phyloP scores from a whole-genome alignment of 2,888 invertebrate species.

The Heliconius cydno region DNA sequence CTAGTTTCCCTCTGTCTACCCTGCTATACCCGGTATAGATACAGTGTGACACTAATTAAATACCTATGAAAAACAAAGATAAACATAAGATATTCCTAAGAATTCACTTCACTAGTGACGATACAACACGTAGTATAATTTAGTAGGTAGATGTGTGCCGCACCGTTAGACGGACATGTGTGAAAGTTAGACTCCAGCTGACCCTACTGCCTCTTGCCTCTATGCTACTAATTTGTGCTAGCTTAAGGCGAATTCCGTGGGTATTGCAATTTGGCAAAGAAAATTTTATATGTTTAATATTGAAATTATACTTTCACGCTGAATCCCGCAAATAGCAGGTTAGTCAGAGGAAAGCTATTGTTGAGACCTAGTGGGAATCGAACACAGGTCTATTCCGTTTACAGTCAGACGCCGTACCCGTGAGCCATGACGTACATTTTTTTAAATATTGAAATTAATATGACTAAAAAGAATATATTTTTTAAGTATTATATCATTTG shows the following conservation, averaged over 20 bases:
- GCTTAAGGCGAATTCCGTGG: neutral
- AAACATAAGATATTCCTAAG: neutral
- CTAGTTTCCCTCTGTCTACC: neutral
- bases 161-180: slow-evolving; percentile 54
- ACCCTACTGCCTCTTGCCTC: slow-evolving; percentile 16
- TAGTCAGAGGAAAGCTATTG: neutral
- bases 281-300: neutral
- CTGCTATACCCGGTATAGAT: neutral
- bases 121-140: slow-evolving; percentile 41
- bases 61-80: neutral
- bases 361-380: neutral
- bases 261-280: neutral
- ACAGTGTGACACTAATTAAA: neutral
- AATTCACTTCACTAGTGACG: neutral
- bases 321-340: neutral
- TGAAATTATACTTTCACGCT: neutral
- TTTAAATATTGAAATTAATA: too few species aligned
- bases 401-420: neutral
- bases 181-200: slow-evolving; percentile 51
- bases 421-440: neutral
- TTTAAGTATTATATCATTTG: too few species aligned
- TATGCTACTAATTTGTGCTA: slow-evolving; percentile 2
- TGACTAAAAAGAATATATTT: too few species aligned
- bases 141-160: slow-evolving; percentile 53
- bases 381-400: neutral